Evolutionary conservation across 2,113 vertebrate genomes (phyloP).

Genomic region (Proteles cristata): DNA sequence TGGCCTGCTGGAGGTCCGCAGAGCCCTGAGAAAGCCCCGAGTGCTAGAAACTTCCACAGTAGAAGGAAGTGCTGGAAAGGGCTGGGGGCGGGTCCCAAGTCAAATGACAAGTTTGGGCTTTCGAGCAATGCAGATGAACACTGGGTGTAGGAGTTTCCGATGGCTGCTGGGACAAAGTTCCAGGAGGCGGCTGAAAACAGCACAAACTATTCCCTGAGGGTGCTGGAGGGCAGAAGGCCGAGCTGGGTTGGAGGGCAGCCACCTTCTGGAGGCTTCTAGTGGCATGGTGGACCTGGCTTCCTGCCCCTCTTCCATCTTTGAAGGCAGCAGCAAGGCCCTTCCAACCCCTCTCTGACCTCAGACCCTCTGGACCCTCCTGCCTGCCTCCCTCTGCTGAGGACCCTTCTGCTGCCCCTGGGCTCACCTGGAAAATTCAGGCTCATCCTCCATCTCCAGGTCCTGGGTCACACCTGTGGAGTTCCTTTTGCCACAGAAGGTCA

Average conservation of each 20-base stretch:
- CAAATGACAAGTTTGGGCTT: not conserved
- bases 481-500: not conserved
- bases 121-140: too few species aligned
- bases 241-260: not conserved
- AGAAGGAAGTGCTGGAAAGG: not conserved
- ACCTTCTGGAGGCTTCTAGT: not conserved
- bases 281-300: not conserved
- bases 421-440: not conserved
- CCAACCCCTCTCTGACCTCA: not conserved
- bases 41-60: not conserved
- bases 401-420: not conserved
- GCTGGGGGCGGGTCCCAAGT: fast-evolving
- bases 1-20: too few species aligned
- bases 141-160: fast-evolving
- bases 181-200: too few species aligned
- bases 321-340: not conserved
- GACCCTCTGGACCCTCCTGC: not conserved
- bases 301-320: not conserved
- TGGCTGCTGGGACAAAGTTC: not conserved
- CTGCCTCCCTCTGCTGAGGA: not conserved
- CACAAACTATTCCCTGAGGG: too few species aligned
- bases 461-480: not conserved
- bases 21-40: not conserved
- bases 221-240: not conserved
- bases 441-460: not conserved